Base-by-base conservation (phyloP, 2,888 invertebrate genomes). In the Bellardia pandia region DNA sequence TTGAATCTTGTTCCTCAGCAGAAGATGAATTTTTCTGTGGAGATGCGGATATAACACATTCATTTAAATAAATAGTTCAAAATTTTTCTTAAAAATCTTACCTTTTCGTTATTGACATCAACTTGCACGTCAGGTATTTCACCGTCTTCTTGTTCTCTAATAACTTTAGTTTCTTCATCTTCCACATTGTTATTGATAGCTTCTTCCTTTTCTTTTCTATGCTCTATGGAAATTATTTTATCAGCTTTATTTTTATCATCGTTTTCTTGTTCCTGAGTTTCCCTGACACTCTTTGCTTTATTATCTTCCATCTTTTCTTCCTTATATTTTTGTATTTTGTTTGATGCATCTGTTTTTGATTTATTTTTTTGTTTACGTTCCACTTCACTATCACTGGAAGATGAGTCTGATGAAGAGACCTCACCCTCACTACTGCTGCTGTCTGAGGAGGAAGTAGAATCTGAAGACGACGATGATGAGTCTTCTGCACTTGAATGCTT, bases 391-490 rank as follows among this genome's bases (percentile, higher is more conserved):
- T 68, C 76, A 53, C 45, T 69, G 14, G 80, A 84, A 7, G 81
- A 64, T n/a, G 79, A 75, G n/a, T 77, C 60, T 2, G 87, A 87
- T 87, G 53, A 69, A 81, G 3, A 86, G 6, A 68, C 48, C 2
- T 76, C 85, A 30, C 64, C 86, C 0, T 79, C 81, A 42, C 82
- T 40, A 16, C 53, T 64, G 58, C 83, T 78, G 37, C 58, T 85
- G 13, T 23, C 83, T 0, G 76, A 11, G 48, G 40, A 56, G 13
- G 33, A 45, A 5, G 89, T 80, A 11, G 71, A n/a, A 2, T 48
- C 37, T 2, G 58, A 68, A 69, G 89, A 89, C 51, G 88, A 89
- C 37, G 87, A 90, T 23, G 88, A 83, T 4, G 66, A 74, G 16
- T 80, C 77, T 16, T 68, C 84, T 8, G 89, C 85, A 60, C 75